Conservation (phyloP, 2,888 invertebrate species). For the Tiliacea aurago region DNA sequence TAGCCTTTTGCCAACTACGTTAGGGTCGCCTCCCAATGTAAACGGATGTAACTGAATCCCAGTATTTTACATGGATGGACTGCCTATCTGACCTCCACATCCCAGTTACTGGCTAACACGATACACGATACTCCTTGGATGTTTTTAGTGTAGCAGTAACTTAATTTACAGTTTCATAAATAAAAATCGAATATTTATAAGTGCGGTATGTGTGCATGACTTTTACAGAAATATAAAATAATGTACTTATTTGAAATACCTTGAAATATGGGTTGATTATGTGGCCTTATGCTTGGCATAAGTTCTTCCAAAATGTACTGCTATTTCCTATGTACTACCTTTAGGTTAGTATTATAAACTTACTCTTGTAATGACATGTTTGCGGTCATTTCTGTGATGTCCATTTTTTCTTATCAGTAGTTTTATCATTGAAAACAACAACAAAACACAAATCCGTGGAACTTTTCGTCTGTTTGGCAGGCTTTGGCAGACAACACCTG, state of each 20-base stretch:
- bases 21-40: no score
- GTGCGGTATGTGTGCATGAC: no score
- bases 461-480: background rate
- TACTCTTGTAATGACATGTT: slow-evolving; percentile 56
- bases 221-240: background rate
- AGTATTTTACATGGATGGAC: no score
- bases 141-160: no score
- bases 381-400: slow-evolving; percentile 46
- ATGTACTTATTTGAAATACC: background rate
- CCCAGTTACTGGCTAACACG: no score
- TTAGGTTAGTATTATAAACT: slow-evolving; percentile 11
- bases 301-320: background rate
- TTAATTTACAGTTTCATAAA: no score
- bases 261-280: no score
- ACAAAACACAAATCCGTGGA: background rate
- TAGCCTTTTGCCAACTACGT: no score
- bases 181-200: no score
- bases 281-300: background rate
- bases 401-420: slow-evolving; percentile 45
- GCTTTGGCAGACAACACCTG: background rate
- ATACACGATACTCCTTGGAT: no score
- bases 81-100: no score
- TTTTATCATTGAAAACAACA: slow-evolving; percentile 40
- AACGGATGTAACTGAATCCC: no score
- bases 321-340: background rate